These are phyloP conservation scores for Eubasilissa regina DNA, from an alignment of 1,140 invertebrate species.

Conservation along the genomic window DNA sequence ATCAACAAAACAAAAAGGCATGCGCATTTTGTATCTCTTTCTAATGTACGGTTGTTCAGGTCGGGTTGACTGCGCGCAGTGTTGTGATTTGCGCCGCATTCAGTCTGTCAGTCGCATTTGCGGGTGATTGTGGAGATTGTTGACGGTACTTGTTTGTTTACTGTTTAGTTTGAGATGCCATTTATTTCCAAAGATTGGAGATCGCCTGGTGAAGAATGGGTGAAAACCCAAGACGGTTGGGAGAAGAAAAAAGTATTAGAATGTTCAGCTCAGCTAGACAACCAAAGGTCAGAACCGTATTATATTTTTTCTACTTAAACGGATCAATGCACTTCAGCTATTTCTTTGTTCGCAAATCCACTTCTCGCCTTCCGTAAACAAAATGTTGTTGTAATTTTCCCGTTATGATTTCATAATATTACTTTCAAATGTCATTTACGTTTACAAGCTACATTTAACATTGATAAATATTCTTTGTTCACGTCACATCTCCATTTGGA, in stretches of 20 bases:
- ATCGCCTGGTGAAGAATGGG: conserved; percentile 97
- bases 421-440: too few species aligned
- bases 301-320: conserved; percentile 63
- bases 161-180: conserved; percentile 80
- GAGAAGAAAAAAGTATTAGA: conserved; percentile 95
- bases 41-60: conserved; percentile 64
- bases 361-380: conserved; percentile 39
- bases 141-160: conserved; percentile 61
- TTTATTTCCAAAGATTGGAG: conserved; percentile 96
- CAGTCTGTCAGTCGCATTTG: conserved; percentile 45
- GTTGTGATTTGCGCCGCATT: conserved; percentile 50
- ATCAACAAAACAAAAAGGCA: conserved; percentile 65
- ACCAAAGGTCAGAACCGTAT: conserved; percentile 70
- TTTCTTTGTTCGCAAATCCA: conserved; percentile 73
- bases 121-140: conserved; percentile 57
- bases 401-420: conserved; percentile 28
- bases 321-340: conserved; percentile 60
- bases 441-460: too few species aligned
- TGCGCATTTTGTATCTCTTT: conserved; percentile 66
- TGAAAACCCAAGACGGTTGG: conserved; percentile 97
- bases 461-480: too few species aligned
- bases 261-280: conserved; percentile 72
- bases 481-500: too few species aligned
- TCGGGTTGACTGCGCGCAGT: conserved; percentile 56
- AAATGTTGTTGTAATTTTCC: conserved; percentile 26